A percentile compares a stretch with the other conserved stretches of the same genome.
phyloP scores from a whole-genome alignment of 2,888 invertebrate genomes.

The Frankliniella intonsa region DNA sequence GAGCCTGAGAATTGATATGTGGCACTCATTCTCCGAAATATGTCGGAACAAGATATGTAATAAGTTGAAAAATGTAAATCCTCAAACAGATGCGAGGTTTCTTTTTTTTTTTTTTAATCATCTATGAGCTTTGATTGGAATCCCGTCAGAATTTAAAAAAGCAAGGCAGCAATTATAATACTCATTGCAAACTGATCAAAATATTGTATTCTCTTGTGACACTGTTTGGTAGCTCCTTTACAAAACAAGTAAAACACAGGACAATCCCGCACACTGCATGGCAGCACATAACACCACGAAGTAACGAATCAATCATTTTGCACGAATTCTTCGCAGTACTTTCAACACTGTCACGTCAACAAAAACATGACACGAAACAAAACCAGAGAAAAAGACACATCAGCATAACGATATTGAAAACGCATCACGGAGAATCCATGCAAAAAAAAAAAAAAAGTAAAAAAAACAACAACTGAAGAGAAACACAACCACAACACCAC shows the following conservation, averaged over 20 bases:
- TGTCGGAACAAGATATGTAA: too few relatives aligned
- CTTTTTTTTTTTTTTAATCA: too few relatives aligned
- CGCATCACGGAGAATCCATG: slow-evolving; percentile 1
- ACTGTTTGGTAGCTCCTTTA: background rate
- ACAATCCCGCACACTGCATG: background rate
- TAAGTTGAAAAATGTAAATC: too few relatives aligned
- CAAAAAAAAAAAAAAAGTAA: background rate
- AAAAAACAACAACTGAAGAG: background rate
- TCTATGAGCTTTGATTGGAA: too few relatives aligned
- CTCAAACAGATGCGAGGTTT: too few relatives aligned
- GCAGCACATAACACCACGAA: background rate
- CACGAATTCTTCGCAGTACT: slow-evolving; percentile 1
- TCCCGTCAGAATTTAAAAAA: too few relatives aligned
- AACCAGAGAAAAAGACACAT: background rate
- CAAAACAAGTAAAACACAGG: background rate
- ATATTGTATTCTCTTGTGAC: background rate
- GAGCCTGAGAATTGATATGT: too few relatives aligned
- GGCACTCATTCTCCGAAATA: too few relatives aligned
- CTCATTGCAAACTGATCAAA: too few relatives aligned
- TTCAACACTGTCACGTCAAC: background rate
- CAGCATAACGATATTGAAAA: background rate
- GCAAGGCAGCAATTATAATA: too few relatives aligned
- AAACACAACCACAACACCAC: background rate
- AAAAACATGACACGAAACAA: background rate
- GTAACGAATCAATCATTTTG: background rate